Base-by-base conservation (phyloP, 2,888 invertebrate genomes). In the Dicyrtomina minuta region DNA sequence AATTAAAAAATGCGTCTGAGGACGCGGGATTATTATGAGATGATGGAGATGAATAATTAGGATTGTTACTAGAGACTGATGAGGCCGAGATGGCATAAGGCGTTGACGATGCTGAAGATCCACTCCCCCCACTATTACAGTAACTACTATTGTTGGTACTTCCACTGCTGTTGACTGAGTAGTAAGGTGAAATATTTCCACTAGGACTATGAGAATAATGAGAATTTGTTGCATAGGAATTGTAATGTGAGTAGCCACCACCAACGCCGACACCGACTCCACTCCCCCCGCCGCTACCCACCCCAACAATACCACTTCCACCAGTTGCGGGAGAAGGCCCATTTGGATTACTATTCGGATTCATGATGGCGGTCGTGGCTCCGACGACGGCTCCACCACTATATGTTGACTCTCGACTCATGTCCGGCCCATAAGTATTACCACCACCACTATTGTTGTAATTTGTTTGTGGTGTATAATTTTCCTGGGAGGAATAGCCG, bases 141-240 rank as follows among this genome's bases (percentile, higher is more conserved):
- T 33, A 33, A 33, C 33, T 33, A 8, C 33, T 33, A 33, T 33
- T 33, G 13, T 15, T 43, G 15, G 20, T 49, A 44, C 8, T 44
- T 8, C 49, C 49, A 26, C 62, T 27, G 20, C 46, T 27, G 8
- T 44, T 22, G n/a, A 12, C 24, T 2, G 44, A 5, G 15, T 39
- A 62, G 27, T 62, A 62, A 1, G 62, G 46, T 1, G 62, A 62
- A 22, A 62, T 49, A 49, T 62, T 62, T 27, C 62, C 62, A 46
- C 62, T 27, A 17, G 20, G 4, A 15, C 24, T n/a, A 20, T 13
- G 13, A 24, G 55, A n/a, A 17, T 60, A 43, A 43, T 60, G 39
- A 60, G 60, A 15, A 43, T 39, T 43, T n/a, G 43, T 22, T 8
- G 62, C 24, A 33, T 56, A 56, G 56, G 56, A 56, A 56, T 56